Conservation (phyloP, 1,140 invertebrate genomes). For the Heliothis subflexa region DNA sequence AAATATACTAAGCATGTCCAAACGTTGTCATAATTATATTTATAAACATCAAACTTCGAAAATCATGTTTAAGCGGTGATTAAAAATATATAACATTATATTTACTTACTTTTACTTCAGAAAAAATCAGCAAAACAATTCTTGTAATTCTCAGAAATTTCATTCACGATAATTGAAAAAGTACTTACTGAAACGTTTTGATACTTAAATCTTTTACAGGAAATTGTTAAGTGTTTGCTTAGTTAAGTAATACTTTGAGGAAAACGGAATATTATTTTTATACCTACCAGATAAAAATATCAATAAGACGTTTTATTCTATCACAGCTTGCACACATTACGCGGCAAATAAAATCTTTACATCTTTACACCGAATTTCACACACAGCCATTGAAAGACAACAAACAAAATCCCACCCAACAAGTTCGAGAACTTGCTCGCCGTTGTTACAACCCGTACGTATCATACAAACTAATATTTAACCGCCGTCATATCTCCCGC, state of each 20-base stretch:
- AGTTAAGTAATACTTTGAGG: slow-evolving; percentile 14
- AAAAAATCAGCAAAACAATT: slow-evolving; percentile 3
- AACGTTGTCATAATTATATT: neutral
- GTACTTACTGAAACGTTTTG: neutral
- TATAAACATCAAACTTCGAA: neutral
- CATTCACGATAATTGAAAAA: slow-evolving; percentile 8
- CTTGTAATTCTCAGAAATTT: neutral
- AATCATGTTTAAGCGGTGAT: neutral
- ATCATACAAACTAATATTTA: slow-evolving; percentile 1
- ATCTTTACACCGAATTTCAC: no score
- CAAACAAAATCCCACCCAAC: neutral
- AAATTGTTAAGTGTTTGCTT: neutral
- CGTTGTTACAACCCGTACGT: neutral
- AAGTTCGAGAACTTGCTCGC: neutral
- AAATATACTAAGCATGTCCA: no score
- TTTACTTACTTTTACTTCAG: neutral
- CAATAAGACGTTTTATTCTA: no score
- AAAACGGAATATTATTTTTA: slow-evolving; percentile 7
- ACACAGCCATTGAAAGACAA: no score
- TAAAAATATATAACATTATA: no score
- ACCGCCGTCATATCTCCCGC: slow-evolving; percentile 2
- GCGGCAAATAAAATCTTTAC: no score
- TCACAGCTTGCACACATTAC: no score
- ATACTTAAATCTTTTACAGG: slow-evolving; percentile 9
- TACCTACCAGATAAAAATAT: neutral